phyloP scores from a whole-genome alignment of 2,113 vertebrate genomes.

The Malurus cyaneus region DNA sequence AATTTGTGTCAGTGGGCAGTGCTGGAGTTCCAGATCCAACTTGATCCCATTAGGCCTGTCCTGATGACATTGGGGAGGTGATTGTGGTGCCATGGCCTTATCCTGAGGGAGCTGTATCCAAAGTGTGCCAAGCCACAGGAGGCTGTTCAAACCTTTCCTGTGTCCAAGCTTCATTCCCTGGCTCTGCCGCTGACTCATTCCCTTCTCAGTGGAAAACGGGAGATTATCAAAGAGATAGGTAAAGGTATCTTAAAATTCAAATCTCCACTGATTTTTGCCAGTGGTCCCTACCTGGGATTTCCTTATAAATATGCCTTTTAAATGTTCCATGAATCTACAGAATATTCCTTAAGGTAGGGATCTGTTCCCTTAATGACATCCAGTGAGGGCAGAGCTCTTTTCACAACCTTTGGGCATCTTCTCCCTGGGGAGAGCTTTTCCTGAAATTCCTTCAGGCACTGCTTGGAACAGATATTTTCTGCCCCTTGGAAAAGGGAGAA shows the following conservation, averaged over 20 bases:
- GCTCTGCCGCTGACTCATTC: background rate
- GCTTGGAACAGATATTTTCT: background rate
- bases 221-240: background rate
- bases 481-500: background rate
- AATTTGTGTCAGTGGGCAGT: constrained; percentile 24
- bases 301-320: background rate
- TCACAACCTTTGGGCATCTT: background rate
- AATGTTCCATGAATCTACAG: background rate
- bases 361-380: background rate
- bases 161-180: background rate
- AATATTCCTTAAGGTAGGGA: background rate
- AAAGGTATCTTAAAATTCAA: background rate
- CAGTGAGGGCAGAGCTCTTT: background rate
- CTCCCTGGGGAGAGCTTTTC: background rate
- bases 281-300: background rate
- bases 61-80: background rate
- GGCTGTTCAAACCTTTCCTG: background rate
- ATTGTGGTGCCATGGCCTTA: background rate
- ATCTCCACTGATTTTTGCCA: background rate
- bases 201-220: background rate
- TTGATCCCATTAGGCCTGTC: background rate
- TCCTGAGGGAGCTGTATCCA: background rate
- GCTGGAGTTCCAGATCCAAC: background rate
- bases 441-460: background rate
- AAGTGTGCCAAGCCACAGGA: constrained; percentile 18